These are phyloP conservation scores for Osmerus eperlanus DNA, from an alignment of 2,113 vertebrate genomes.

Conservation along the genomic window DNA sequence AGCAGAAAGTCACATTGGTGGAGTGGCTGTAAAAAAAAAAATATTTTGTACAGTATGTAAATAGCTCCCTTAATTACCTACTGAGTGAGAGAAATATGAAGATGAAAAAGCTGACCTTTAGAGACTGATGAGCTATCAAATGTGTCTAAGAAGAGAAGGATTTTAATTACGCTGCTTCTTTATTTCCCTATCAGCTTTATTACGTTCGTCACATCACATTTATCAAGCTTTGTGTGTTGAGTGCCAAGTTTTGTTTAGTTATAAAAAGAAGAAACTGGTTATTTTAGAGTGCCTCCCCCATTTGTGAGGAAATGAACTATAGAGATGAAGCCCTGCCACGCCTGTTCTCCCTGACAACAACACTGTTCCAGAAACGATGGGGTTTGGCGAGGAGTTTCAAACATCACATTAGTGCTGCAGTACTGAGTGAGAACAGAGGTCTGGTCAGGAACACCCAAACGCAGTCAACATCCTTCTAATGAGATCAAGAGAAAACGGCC, in stretches of 20 bases:
- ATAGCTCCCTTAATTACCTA: slow-evolving; percentile 60
- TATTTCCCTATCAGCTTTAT: too few species aligned
- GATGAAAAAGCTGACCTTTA: slow-evolving; percentile 55
- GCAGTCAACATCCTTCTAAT: too few species aligned
- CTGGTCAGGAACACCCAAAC: not conserved
- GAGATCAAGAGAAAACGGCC: too few species aligned
- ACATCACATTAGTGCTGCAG: slow-evolving; percentile 29
- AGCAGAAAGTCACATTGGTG: not conserved
- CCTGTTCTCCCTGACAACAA: slow-evolving; percentile 18
- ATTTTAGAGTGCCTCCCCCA: too few species aligned
- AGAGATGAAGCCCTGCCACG: slow-evolving; percentile 13
- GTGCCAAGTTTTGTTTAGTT: too few species aligned
- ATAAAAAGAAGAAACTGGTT: not conserved
- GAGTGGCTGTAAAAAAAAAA: not conserved
- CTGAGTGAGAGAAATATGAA: slow-evolving; percentile 32
- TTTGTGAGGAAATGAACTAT: slow-evolving; percentile 2
- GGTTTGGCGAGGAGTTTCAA: slow-evolving; percentile 31
- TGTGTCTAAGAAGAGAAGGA: slow-evolving; percentile 16
- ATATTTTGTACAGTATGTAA: slow-evolving; percentile 28
- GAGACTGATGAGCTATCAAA: slow-evolving; percentile 40
- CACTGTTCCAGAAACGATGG: slow-evolving; percentile 28
- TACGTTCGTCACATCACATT: too few species aligned
- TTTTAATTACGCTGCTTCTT: not conserved
- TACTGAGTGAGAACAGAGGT: slow-evolving; percentile 24
- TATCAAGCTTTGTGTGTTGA: too few species aligned